These are phyloP conservation scores for Coendou prehensilis DNA, from an alignment of 2,797 vertebrate genomes.

Conservation along the genomic window DNA sequence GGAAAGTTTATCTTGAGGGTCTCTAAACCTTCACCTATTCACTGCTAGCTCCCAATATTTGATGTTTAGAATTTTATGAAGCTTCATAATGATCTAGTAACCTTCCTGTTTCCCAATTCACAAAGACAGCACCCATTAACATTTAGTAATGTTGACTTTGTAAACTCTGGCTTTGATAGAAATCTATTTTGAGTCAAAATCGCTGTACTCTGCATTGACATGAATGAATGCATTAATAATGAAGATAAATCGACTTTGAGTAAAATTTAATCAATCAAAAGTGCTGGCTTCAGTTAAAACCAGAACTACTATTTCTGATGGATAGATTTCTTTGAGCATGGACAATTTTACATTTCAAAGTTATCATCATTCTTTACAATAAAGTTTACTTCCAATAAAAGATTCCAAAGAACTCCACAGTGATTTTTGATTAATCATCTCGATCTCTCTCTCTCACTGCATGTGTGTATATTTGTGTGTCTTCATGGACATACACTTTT, in stretches of 20 bases:
- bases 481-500: background rate
- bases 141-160: slow-evolving; percentile 12
- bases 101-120: background rate
- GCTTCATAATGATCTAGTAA: slow-evolving; percentile 44
- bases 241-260: background rate
- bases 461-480: background rate
- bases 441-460: background rate
- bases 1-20: slow-evolving; percentile 50
- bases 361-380: background rate
- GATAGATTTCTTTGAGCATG: slow-evolving; percentile 30
- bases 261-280: slow-evolving; percentile 1
- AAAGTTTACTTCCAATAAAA: slow-evolving; percentile 38
- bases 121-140: background rate
- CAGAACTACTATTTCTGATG: background rate
- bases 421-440: background rate
- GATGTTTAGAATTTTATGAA: slow-evolving; percentile 57
- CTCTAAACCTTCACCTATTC: slow-evolving; percentile 36
- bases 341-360: background rate
- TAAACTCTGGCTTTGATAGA: slow-evolving; percentile 23
- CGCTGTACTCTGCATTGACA: slow-evolving; percentile 27
- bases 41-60: background rate
- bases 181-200: slow-evolving; percentile 58
- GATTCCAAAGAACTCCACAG: background rate
- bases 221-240: slow-evolving; percentile 32
- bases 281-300: background rate